Base-by-base conservation (phyloP, 2,888 invertebrate genomes). In the Nymphalis c-album region DNA sequence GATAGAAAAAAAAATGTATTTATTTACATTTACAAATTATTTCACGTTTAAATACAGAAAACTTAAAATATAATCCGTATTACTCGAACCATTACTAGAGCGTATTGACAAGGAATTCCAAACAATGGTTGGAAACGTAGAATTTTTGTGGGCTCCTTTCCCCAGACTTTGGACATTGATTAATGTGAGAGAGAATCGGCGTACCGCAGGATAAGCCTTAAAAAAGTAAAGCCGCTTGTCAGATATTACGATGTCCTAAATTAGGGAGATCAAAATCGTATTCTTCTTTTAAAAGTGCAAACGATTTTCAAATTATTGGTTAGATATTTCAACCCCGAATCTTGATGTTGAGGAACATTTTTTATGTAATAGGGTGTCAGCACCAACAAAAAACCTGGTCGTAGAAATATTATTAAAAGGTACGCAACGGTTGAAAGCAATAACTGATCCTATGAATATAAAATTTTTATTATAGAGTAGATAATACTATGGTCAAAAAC, bases 101-200 rank as follows among this genome's bases (percentile, higher is more conserved):
- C 53, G 75, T 75, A 76, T 74, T 71, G 74, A 73, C 67, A 55
- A 31, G 74, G 71, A 76, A 68, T 61, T 64, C 71, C 71, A 77
- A 78, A 82, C 81, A 81, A 79, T 76, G 76, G 76, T 55, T 17
- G 78, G 80, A 80, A 83, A 75, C 72, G 77, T 81, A 83, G 81
- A 87, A 86, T 87, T 88, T 89, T 87, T 78, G 70, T 68, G 68
- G 62, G 61, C 35, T 55, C 67, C 13, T 13, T 13, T 40, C 40
- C 40, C 40, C 63, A 50, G 64, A 57, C 64, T 67, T 63, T 55
- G 51, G 71, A 71, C 71, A 59, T 64, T 71, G 71, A 71, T 71
- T 69, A 69, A 69, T 71, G 71, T 48, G 22, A 22, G 60, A 63
- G 71, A 60, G 55, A 55, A 31, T 31, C 18, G 50, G 50, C 53